Evolutionary conservation across 1,140 invertebrate genomes (phyloP).

Genomic region (Uloborus diversus): DNA sequence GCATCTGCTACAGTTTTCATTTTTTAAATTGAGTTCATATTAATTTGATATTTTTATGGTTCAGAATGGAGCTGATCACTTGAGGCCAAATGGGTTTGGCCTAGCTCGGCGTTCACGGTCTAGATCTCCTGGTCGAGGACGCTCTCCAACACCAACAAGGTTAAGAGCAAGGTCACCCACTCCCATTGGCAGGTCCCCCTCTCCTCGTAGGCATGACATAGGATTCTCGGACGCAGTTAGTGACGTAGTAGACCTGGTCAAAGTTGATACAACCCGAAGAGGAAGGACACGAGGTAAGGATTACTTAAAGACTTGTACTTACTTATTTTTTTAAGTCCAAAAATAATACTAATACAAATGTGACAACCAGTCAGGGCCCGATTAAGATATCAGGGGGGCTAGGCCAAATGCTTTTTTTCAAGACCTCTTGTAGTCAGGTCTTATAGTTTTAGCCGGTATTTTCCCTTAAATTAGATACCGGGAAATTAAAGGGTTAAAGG

Average conservation of each 20-base stretch:
- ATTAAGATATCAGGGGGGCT: too few species aligned
- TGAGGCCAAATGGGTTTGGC: constrained; percentile 43
- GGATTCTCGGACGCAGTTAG: constrained; percentile 94
- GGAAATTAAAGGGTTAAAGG: too few species aligned
- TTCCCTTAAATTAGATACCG: too few species aligned
- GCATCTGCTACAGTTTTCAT: too few species aligned
- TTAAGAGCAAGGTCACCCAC: constrained; percentile 59
- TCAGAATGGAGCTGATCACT: constrained; percentile 37
- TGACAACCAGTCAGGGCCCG: not conserved
- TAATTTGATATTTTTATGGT: too few species aligned
- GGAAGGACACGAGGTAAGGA: constrained; percentile 66
- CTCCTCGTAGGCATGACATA: constrained; percentile 77
- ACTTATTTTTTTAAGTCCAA: not conserved
- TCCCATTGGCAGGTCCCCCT: constrained; percentile 66
- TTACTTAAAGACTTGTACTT: not conserved
- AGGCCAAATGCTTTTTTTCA: too few species aligned
- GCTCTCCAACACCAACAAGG: constrained; percentile 29
- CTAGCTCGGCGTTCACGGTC: constrained; percentile 37
- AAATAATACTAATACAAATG: not conserved
- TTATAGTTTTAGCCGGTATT: too few species aligned
- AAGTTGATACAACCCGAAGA: constrained; percentile 76
- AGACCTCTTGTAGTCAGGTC: too few species aligned
- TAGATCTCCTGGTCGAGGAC: constrained; percentile 38
- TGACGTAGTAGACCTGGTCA: constrained; percentile 92
- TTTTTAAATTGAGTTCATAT: too few species aligned